Conservation (phyloP, 2,888 invertebrate genomes). For the Tuberolachnus salignus region DNA sequence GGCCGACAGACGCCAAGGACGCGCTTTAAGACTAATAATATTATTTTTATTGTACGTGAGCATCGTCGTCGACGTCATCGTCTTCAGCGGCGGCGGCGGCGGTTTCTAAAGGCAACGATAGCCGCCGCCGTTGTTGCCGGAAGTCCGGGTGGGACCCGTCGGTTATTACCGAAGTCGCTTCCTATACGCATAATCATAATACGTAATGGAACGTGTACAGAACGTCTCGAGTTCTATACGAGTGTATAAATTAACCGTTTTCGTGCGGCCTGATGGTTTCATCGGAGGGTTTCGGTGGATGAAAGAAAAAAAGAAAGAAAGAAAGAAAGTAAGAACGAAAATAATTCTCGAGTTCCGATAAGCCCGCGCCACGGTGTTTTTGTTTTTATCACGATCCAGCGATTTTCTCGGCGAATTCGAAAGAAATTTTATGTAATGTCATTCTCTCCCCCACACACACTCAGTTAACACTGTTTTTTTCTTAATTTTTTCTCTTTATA, state of each 20-base stretch:
- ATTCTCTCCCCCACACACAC: too few species aligned
- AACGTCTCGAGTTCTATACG: neutral
- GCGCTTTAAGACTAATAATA: slow-evolving; percentile 1
- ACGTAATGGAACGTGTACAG: slow-evolving; percentile 21
- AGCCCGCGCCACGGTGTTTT: too few species aligned
- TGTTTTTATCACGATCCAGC: too few species aligned
- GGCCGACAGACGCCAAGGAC: slow-evolving; percentile 46
- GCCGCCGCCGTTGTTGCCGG: slow-evolving; percentile 15
- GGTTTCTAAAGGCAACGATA: slow-evolving; percentile 21
- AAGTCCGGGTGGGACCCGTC: slow-evolving; percentile 36
- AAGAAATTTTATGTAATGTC: too few species aligned
- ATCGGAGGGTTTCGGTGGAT: too few species aligned
- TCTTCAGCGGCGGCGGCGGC: neutral
- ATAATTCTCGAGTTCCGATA: too few species aligned
- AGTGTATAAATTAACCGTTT: neutral
- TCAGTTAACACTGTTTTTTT: too few species aligned
- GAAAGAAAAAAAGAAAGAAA: too few species aligned
- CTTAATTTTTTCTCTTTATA: too few species aligned
- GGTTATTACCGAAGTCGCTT: slow-evolving; percentile 52
- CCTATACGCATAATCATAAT: slow-evolving; percentile 29
- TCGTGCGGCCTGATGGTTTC: too few species aligned
- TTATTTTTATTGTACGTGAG: neutral
- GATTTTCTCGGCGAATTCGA: too few species aligned
- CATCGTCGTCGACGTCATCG: neutral
- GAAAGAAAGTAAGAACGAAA: too few species aligned